phyloP scores from a whole-genome alignment of 2,113 vertebrate genomes.

The Pluvialis apricaria region DNA sequence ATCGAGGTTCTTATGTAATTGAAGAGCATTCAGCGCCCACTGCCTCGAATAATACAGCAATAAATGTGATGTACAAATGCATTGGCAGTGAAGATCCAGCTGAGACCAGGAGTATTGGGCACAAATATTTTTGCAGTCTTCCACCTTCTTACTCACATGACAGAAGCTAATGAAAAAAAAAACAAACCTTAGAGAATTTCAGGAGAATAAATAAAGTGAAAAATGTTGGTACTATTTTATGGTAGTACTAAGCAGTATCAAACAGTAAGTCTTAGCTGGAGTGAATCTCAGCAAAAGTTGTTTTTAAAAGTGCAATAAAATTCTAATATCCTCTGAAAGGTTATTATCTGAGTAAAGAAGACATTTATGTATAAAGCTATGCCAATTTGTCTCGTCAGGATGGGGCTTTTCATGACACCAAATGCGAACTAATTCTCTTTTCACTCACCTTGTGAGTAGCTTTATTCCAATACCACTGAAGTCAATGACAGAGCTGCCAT shows the following conservation, averaged over 20 bases:
- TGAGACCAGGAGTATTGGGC: not conserved
- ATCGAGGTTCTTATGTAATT: not conserved
- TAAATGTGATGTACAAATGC: not conserved
- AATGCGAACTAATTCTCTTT: constrained; percentile 17
- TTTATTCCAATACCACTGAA: constrained; percentile 9
- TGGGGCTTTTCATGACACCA: not conserved
- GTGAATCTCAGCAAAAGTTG: not conserved
- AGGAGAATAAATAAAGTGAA: not conserved
- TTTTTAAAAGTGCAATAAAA: constrained; percentile 32
- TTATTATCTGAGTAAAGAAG: constrained; percentile 9
- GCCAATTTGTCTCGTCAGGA: not conserved
- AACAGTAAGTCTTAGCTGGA: not conserved
- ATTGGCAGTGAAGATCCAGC: not conserved
- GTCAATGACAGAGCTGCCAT: not conserved
- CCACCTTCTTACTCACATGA: not conserved
- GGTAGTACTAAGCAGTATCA: not conserved
- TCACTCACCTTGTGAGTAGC: constrained; percentile 12
- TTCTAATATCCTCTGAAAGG: constrained; percentile 16
- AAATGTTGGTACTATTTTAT: not conserved
- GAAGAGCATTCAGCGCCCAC: not conserved
- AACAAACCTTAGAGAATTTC: not conserved
- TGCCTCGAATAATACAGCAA: not conserved
- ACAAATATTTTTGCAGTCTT: not conserved
- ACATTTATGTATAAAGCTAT: constrained; percentile 11
- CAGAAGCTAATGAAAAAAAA: not conserved